A percentile compares a stretch with the other conserved stretches of the same genome.
Evolutionary conservation across 2,797 vertebrate species (phyloP).

Genomic region (Chelmon rostratus): DNA sequence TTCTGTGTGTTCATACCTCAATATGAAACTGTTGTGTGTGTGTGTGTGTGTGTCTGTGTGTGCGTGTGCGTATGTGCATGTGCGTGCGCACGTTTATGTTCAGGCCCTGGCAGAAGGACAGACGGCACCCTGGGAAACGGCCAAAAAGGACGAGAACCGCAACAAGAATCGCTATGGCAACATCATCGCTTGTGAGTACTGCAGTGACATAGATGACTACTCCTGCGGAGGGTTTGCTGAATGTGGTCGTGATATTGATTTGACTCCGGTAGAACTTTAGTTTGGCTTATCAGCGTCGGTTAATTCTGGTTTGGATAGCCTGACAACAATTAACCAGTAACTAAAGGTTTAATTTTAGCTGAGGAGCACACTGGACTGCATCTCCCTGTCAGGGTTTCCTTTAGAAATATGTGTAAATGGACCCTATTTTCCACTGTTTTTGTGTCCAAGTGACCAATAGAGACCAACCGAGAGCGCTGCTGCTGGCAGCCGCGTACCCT

Average conservation of each 20-base stretch:
- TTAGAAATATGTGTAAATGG: too few relatives aligned
- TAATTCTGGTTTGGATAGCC: too few relatives aligned
- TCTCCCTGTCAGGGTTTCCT: too few relatives aligned
- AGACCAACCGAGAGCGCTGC: too few relatives aligned
- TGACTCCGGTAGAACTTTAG: neutral
- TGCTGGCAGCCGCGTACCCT: too few relatives aligned
- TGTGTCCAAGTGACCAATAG: too few relatives aligned
- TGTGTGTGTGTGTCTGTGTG: conserved; percentile 32
- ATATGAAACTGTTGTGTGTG: conserved; percentile 32
- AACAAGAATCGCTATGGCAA: conserved; percentile 99
- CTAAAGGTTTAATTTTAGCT: too few relatives aligned
- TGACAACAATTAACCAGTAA: too few relatives aligned
- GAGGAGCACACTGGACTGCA: too few relatives aligned
- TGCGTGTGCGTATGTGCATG: conserved; percentile 33
- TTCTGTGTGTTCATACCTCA: conserved; percentile 35
- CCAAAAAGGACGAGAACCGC: conserved; percentile 98
- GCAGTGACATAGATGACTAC: conserved; percentile 3
- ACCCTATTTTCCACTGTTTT: too few relatives aligned
- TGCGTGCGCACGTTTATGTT: conserved; percentile 60
- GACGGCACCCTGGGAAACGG: conserved; percentile 97
- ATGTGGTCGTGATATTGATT: neutral
- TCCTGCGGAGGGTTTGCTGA: neutral
- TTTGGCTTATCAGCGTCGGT: too few relatives aligned
- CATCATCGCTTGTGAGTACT: conserved; percentile 98
- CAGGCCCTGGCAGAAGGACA: conserved; percentile 96